Base-by-base conservation (phyloP, 2,888 invertebrate genomes). In the Dugesia japonica region DNA sequence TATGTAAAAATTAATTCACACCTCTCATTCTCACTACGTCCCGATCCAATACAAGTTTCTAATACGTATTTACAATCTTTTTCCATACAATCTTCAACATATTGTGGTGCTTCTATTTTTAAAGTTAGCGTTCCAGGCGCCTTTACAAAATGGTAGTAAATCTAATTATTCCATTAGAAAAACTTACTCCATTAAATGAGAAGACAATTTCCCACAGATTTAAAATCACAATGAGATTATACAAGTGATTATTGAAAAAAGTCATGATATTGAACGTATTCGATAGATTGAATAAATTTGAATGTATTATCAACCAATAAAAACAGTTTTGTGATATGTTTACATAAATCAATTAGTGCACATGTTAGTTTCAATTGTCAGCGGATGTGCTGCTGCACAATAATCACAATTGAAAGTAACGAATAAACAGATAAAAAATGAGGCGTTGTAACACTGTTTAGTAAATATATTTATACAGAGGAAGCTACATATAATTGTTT, bases 21-120 rank as follows among this genome's bases (percentile, higher is more conserved):
- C 56, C 56, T 56, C 17, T 56, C 56, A 56, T 56, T 56, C n/a
- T 56, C 56, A 56, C n/a, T 56, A 1, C 56, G n/a, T n/a, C 56
- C 56, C 17, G 56, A 56, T 56, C 56, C 56, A 20, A 56, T n/a
- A 56, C 56, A 56, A 13, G 23, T 23, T n/a, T 56, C 56, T n/a
- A 56, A 56, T n/a, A 20, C 23, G 17, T 56, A 56, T 56, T 56
- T 56, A 56, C 56, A 56, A 56, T 20, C 17, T 23, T 20, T 23
- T 9, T 56, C 56, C 4, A 20, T n/a, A n/a, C 56, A 56, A n/a
- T 20, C n/a, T n/a, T n/a, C 56, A n/a, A 20, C 20, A 56, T 56
- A 56, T 13, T 4, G 9, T 7, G 56, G 56, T 9, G 56, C 17
- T 56, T 20, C 4, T 9, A 56, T 56, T 23, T 56, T 56, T n/a